These are phyloP conservation scores for Sula dactylatra DNA, from an alignment of 2,113 vertebrate species.

Conservation along the genomic window DNA sequence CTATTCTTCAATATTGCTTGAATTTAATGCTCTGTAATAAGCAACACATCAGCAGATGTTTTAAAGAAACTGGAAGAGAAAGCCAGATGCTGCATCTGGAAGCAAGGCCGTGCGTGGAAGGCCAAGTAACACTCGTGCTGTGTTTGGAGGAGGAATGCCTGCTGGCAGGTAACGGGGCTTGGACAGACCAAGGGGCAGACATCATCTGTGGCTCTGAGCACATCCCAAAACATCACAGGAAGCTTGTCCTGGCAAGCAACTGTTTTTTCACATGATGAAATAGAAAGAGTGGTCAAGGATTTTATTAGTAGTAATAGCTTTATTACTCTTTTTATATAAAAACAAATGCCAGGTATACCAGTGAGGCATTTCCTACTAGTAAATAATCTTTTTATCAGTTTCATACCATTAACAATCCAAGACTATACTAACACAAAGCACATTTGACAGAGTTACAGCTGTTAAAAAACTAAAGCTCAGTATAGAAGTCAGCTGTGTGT, in stretches of 20 bases:
- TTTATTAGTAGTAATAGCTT: neutral
- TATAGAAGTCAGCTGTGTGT: neutral
- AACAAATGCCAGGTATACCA: neutral
- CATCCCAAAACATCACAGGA: neutral
- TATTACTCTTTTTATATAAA: neutral
- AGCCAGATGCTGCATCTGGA: neutral
- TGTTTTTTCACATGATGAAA: neutral
- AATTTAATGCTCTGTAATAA: neutral
- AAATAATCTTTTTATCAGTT: neutral
- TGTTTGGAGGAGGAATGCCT: neutral
- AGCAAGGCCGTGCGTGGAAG: neutral
- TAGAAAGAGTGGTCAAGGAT: neutral
- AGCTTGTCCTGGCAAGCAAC: neutral
- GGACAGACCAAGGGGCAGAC: neutral
- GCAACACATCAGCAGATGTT: neutral
- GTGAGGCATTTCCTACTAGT: neutral
- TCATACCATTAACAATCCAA: neutral
- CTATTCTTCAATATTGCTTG: neutral
- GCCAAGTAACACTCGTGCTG: accelerated
- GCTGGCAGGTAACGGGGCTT: neutral
- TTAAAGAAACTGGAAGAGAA: neutral
- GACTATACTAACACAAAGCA: neutral
- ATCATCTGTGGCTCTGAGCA: neutral
- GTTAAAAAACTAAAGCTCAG: neutral
- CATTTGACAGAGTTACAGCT: neutral